Percentiles rank a stretch among this genome's conserved stretches.
These are phyloP conservation scores for Rallus limicola DNA, from an alignment of 2,113 vertebrate genomes.

Conservation along the genomic window DNA sequence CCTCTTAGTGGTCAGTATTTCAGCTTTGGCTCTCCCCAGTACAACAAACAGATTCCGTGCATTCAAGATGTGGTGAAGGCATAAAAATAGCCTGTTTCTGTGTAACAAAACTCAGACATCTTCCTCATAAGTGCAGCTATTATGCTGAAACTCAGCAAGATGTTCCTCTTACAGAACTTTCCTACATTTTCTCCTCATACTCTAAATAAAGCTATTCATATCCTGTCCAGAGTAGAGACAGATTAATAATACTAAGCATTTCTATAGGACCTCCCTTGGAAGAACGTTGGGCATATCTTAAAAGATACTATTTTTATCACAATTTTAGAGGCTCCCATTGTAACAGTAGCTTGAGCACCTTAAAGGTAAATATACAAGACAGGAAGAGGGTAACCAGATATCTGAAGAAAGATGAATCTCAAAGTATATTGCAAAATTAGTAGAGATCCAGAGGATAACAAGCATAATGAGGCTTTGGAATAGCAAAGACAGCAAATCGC, in stretches of 20 bases:
- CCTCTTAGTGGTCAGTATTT: neutral
- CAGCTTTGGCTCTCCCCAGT: neutral
- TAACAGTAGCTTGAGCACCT: neutral
- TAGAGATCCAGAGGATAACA: neutral
- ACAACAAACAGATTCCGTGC: neutral
- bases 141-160: neutral
- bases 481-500: neutral
- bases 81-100: neutral
- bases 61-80: neutral
- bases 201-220: neutral
- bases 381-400: neutral
- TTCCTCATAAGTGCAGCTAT: neutral
- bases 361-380: neutral
- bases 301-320: neutral
- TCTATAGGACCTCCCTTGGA: neutral
- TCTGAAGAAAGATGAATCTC: neutral
- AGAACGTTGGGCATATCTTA: neutral
- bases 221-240: neutral
- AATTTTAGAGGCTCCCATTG: neutral
- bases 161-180: neutral
- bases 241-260: neutral
- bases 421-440: neutral
- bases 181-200: neutral
- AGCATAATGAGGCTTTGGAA: neutral
- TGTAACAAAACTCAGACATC: neutral